Evolutionary conservation across 2,797 vertebrate genomes (phyloP), one percentile per base, ranked within the genome.

Genomic region (Ptychobarbus kaznakovi): DNA sequence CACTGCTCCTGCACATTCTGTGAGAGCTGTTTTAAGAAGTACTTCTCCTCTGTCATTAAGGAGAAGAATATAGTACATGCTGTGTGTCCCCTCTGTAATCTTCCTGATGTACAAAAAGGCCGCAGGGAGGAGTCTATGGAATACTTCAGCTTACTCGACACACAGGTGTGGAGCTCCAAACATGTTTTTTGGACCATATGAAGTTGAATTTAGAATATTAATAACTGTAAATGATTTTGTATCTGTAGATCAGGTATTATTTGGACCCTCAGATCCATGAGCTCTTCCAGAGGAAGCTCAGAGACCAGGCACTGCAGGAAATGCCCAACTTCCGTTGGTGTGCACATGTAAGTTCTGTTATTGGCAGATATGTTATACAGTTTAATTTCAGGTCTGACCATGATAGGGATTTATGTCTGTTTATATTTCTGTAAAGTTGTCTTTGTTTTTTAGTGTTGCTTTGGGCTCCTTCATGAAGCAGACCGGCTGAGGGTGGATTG

Each of bases 301-400:
- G 95, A 87, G 95, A 96, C 74, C 88, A 90, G 81, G 93, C 95
- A 25, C 90, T 96, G 72, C 92, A 93, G 91, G 92, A 95, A 40
- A 96, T 96, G 94, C 91, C 91, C 0, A 93, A 93, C 89, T 96
- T 96, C 89, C 87, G 94, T 77, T 96, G 95, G 95, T 96, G 95
- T 91, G 91, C 94, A 51, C 95, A 96, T 18, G 95, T 96, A 93
- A 93, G 93, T 65, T 84, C 22, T 22, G 49, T 49, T 13, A 51
- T 53, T 38, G 3, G 5, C 6, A 42, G 10, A 73, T 56, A 10
- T 13, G 56, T 44, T 20, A 28, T 70, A n/a, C 22, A 61, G 13
- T 42, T 1, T 46, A 32, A 35, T 35, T 51, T 82, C 63, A 63
- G 12, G 7, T 46, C 44, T 72, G 56, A 38, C 35, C 18, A 42